Evolutionary conservation across 2,797 vertebrate genomes (phyloP), one percentile per base, ranked within the genome.

Genomic region (Hozukius guyotensis): DNA sequence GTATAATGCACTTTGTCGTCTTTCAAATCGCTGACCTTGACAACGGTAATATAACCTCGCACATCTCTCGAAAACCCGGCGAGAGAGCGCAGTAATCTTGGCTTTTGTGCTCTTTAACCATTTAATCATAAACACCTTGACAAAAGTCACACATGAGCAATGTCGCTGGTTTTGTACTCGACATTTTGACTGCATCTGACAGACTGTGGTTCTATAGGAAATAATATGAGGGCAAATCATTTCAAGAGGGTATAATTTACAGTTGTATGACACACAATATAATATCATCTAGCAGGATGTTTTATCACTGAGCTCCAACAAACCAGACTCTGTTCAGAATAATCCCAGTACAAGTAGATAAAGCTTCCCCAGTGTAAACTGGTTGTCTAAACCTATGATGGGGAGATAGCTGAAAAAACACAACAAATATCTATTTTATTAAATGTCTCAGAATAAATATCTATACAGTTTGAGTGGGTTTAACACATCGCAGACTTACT

Each of bases 11-110:
- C 87, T 88, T 82, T 78, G 72, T 87, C 66, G 38, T 25, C 75
- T 84, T 75, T 90, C 80, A 87, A 85, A 84, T 74, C 7, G 9
- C 76, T 80, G 88, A 93, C 94, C 92, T 94, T 94, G 91, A 91
- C 88, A 55, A 25, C 18, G 1, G 89, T 93, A 88, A 90, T 85
- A 80, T 90, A 88, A 92, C 78, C 82, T 80, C 72, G 31, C 84
- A 75, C 70, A 68, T 91, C 64, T 73, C 13, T 63, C 59, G 80
- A 42, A 84, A 91, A 67, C 71, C 68, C 34, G 27, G 38, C 10
- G 62, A 82, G 84, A 65, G 83, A 27, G 18, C 18, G 63, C 70
- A 18, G 20, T 56, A 64, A 81, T 83, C 71, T 70, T 34, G n/a
- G 24, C 82, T 70, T 86, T 89, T 87, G 60, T 86, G 77, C 78